Base-by-base conservation (phyloP, 2,888 invertebrate genomes). In the Blera fallax region DNA sequence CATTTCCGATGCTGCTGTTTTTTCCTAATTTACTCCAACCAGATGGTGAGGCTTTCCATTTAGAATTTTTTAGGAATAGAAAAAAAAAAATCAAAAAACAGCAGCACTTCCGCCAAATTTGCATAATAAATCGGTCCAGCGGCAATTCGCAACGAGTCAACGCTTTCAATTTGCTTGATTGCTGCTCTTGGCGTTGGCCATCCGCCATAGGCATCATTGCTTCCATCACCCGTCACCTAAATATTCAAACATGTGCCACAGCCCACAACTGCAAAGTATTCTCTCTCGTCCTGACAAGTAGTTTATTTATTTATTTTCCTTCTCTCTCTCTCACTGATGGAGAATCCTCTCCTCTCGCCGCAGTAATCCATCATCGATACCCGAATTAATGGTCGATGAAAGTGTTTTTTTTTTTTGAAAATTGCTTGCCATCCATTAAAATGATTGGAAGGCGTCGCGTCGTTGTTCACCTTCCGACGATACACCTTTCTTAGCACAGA, bases 101-200 rank as follows among this genome's bases (percentile, higher is more conserved):
- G 3, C 27, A 73, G 74, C 80, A 65, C 74, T 80, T 45, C 45
- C 50, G 27, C 72, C 64, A 77, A 85, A 85, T 85, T 85, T 85
- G 76, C 85, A 85, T 85, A 85, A 81, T 81, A 85, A 85, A 81
- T 85, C 85, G 72, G 76, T 81, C 62, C 76, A 72, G 60, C 81
- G 85, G 81, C 77, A 60, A 62, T 81, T 72, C 72, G 40, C 58
- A 76, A 62, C 85, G 76, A 70, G 48, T 85, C 76, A 76, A 85
- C 77, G 81, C 81, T 70, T 81, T 85, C 85, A 85, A 85, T 85
- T 85, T 85, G 67, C 67, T 81, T 85, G 81, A 85, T 85, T 85
- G 85, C 81, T 81, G 45, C 56, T n/a, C 73, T 78, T 62, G 14
- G 32, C 73, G 67, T 11, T 40, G 78, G 43, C 32, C 48, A 64